These are phyloP conservation scores for Suricata suricatta DNA, from an alignment of 2,113 vertebrate species.

Conservation along the genomic window DNA sequence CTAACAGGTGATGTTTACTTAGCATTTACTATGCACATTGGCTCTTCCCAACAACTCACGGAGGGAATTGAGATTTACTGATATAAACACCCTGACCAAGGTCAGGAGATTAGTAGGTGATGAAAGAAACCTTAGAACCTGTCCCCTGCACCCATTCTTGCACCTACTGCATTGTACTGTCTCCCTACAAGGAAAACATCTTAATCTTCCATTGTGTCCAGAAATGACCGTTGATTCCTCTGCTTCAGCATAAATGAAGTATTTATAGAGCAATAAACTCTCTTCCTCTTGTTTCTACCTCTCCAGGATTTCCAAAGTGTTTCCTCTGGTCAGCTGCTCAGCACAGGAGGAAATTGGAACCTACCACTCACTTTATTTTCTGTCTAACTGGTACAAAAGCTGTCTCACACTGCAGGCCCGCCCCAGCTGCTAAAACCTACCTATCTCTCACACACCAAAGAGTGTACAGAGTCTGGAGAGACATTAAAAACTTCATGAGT, in stretches of 20 bases:
- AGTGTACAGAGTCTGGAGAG: neutral
- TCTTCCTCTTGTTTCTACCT: neutral
- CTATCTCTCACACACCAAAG: neutral
- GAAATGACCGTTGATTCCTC: neutral
- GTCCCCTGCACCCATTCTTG: neutral
- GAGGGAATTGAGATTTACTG: neutral
- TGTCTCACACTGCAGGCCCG: neutral
- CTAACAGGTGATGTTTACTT: neutral
- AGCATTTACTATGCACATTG: neutral
- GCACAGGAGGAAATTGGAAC: neutral
- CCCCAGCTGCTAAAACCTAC: neutral
- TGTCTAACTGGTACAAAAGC: neutral
- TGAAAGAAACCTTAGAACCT: neutral
- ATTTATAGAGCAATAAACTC: neutral
- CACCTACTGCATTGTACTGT: neutral
- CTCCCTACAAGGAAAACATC: neutral
- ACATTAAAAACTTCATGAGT: neutral
- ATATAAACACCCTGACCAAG: neutral
- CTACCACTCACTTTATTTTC: neutral
- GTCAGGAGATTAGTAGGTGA: neutral
- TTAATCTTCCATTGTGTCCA: neutral
- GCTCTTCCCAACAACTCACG: neutral
- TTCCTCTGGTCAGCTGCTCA: neutral
- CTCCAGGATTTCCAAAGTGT: neutral
- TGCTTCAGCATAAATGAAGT: neutral